Evolutionary conservation across 2,888 invertebrate species (phyloP).

Genomic region (Allophyes oxyacanthae): DNA sequence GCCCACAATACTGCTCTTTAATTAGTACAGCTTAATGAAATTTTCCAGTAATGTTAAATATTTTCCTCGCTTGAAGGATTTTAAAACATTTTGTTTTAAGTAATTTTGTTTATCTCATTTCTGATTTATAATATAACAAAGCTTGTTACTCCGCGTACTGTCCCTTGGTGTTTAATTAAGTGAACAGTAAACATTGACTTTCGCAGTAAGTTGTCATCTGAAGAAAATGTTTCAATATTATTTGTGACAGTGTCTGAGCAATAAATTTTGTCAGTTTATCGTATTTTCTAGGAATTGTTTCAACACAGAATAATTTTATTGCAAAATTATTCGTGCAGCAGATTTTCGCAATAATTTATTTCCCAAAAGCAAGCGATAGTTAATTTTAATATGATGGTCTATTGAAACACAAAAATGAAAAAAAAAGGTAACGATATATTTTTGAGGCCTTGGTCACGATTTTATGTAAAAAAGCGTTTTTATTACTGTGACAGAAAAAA

Average conservation of each 20-base stretch:
- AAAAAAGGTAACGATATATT: too few species aligned
- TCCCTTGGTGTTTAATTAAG: constrained; percentile 47
- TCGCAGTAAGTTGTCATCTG: constrained; percentile 41
- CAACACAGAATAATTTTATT: neutral
- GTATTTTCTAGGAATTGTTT: neutral
- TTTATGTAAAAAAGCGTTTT: neutral
- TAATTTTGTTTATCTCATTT: constrained; percentile 61
- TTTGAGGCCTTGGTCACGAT: neutral
- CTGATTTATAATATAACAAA: constrained; percentile 52
- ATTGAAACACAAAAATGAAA: too few species aligned
- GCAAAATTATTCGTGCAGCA: too few species aligned
- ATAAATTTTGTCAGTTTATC: constrained; percentile 25
- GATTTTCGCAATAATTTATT: too few species aligned
- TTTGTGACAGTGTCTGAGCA: constrained; percentile 25
- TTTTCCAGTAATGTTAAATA: constrained; percentile 65
- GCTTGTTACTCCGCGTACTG: constrained; percentile 36
- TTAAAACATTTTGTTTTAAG: constrained; percentile 61
- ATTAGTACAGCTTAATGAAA: constrained; percentile 73
- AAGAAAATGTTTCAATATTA: constrained; percentile 36
- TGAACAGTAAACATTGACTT: constrained; percentile 30
- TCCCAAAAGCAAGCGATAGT: too few species aligned
- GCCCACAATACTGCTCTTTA: constrained; percentile 67
- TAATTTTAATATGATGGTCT: too few species aligned
- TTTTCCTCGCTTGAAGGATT: constrained; percentile 63
- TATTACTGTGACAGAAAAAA: neutral